A percentile compares a stretch with the other conserved stretches of the same genome.
Conservation (phyloP, 2,888 invertebrate genomes). For the Cremastobaeus sp. region DNA sequence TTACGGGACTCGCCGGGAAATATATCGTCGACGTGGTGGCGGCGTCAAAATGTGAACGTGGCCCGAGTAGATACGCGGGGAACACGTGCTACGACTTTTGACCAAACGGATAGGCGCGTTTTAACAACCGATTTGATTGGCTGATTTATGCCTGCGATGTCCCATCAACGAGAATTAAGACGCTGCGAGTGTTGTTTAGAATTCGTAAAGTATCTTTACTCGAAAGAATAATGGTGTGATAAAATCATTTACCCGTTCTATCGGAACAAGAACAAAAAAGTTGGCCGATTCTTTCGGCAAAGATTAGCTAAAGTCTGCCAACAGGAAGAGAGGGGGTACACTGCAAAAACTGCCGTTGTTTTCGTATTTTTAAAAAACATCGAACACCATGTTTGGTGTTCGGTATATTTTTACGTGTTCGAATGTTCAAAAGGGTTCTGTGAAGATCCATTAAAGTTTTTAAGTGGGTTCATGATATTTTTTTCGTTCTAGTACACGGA, state of each 20-base stretch:
- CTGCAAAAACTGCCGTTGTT: too few species aligned
- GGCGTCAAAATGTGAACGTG: slow-evolving; percentile 52
- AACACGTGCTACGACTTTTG: slow-evolving; percentile 55
- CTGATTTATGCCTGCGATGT: slow-evolving; percentile 50
- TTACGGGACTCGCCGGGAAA: slow-evolving; percentile 46
- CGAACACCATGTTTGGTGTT: too few species aligned
- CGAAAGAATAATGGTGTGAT: slow-evolving; percentile 35
- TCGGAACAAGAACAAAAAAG: slow-evolving; percentile 1
- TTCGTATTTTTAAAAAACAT: too few species aligned
- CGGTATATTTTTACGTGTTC: too few species aligned
- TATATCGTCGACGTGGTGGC: slow-evolving; percentile 48
- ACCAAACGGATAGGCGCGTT: slow-evolving; percentile 47
- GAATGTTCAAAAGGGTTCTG: too few species aligned
- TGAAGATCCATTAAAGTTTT: too few species aligned
- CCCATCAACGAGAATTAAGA: slow-evolving; percentile 49
- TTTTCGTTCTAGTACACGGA: too few species aligned
- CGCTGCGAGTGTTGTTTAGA: slow-evolving; percentile 36
- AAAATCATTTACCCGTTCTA: slow-evolving; percentile 37
- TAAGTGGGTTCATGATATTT: too few species aligned
- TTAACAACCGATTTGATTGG: slow-evolving; percentile 42
- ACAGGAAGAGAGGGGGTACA: too few species aligned
- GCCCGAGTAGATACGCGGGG: slow-evolving; percentile 26
- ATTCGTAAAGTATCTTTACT: slow-evolving; percentile 38
- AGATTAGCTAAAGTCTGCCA: too few species aligned
- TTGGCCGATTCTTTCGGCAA: slow-evolving; percentile 22